Evolutionary conservation across 2,797 vertebrate species (phyloP), one percentile per base, ranked within the genome.

Genomic region (Lutra lutra): DNA sequence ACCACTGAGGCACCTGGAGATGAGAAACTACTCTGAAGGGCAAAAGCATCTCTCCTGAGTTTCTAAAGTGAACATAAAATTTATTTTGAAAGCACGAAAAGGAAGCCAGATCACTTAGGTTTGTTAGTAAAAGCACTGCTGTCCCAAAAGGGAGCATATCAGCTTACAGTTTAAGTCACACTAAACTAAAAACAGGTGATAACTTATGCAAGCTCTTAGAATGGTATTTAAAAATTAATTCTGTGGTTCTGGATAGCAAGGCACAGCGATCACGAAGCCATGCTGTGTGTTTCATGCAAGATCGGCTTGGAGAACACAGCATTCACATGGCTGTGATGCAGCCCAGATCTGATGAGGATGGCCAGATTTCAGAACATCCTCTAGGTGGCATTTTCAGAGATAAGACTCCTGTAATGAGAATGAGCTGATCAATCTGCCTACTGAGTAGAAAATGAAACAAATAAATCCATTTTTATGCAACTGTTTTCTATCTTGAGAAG

Each of bases 381-480:
- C 77, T 72, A 17, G 95, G 73, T 40, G 73, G 70, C 79, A 84
- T 60, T 11, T 77, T 64, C 91, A 72, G 70, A 96, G 70, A 91
- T 5, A 89, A 83, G 58, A 82, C 51, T 87, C 77, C 70, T 56
- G 15, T 68, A 87, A 86, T 38, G 51, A 88, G 40, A 91, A 83
- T 21, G 43, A 77, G 51, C 64, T 79, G 10, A 94, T 87, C 32
- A 66, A 92, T 89, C 32, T 96, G 92, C 68, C 83, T 87, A 77
- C 68, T 97, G 60, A 92, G 58, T 75, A 58, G 48, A 93, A 54
- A 94, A 96, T 35, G 58, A 97, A 98, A 96, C 87, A 96, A 97
- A 96, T 38, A 95, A 62, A 93, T 86, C 79, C 48, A 89, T 91
- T 96, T 97, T 94, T 95, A 66, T 58, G 86, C 35, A 96, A 68